A percentile compares a stretch with the other conserved stretches of the same genome.
phyloP scores from a whole-genome alignment of 2,888 invertebrate species.

The Cryptosula pallasiana region DNA sequence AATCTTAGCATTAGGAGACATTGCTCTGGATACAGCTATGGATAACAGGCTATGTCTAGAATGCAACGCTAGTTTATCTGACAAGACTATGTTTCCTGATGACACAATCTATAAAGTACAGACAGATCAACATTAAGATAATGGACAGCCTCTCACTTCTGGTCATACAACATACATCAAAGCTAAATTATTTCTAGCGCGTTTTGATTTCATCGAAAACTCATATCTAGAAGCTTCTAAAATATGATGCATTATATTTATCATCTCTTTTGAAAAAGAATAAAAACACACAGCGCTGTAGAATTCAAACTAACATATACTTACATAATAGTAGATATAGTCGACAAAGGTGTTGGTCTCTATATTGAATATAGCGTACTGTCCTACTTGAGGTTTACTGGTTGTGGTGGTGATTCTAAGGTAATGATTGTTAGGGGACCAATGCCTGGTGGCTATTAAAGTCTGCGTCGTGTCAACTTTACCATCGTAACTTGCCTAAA shows the following conservation, averaged over 20 bases:
- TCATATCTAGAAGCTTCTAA: no score
- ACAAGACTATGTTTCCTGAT: slow-evolving; percentile 78
- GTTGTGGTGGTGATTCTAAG: slow-evolving; percentile 79
- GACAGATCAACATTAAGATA: no score
- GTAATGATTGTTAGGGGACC: slow-evolving; percentile 71
- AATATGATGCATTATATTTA: slow-evolving; percentile 52
- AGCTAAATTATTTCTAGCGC: no score
- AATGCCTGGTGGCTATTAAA: background rate
- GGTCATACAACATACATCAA: no score
- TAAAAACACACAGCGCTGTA: no score
- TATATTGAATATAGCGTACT: slow-evolving; percentile 86
- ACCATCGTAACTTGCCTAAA: background rate
- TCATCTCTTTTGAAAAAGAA: no score
- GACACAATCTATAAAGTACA: slow-evolving; percentile 63
- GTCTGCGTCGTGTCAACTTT: background rate
- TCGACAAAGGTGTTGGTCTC: slow-evolving; percentile 82
- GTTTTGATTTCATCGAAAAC: no score
- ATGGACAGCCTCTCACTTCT: no score
- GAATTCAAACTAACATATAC: no score
- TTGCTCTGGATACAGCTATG: slow-evolving; percentile 55
- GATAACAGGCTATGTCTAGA: slow-evolving; percentile 49
- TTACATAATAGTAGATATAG: slow-evolving; percentile 73
- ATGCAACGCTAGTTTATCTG: slow-evolving; percentile 74
- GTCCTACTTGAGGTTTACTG: slow-evolving; percentile 74
- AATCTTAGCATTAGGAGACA: slow-evolving; percentile 79